Evolutionary conservation across 2,888 invertebrate species (phyloP).

Genomic region (Lepidocyrtoides sp.): DNA sequence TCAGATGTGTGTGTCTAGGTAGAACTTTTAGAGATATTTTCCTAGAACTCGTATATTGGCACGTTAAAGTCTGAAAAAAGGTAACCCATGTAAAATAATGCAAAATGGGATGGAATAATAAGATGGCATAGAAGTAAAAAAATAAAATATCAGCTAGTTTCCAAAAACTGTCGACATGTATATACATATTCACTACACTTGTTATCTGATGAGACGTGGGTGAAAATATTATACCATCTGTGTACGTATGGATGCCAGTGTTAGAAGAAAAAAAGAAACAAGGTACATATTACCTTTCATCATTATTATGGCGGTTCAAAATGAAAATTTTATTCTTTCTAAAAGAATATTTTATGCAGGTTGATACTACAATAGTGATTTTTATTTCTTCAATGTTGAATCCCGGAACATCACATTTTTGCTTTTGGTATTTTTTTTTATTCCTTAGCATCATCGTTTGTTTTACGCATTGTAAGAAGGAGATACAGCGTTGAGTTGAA

Average conservation of each 20-base stretch:
- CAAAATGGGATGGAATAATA: constrained; percentile 32
- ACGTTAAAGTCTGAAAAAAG: neutral
- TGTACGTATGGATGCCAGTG: neutral
- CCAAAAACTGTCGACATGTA: neutral
- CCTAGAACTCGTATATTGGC: neutral
- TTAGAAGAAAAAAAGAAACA: constrained; percentile 42
- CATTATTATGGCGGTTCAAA: constrained; percentile 46
- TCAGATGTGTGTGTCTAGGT: too few species aligned
- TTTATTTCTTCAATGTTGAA: neutral
- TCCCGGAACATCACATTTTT: neutral
- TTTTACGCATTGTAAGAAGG: constrained; percentile 42
- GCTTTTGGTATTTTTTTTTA: neutral
- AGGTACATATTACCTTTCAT: constrained; percentile 46
- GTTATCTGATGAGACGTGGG: neutral
- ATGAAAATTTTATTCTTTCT: constrained; percentile 66
- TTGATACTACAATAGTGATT: constrained; percentile 47
- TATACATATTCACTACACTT: too few species aligned
- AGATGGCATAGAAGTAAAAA: neutral
- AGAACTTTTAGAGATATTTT: too few species aligned
- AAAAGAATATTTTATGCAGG: constrained; percentile 72
- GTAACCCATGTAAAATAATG: constrained; percentile 20
- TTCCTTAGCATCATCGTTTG: constrained; percentile 29
- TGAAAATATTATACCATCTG: neutral
- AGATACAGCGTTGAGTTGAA: neutral
- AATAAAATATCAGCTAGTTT: neutral